Conservation (phyloP, 2,888 invertebrate species). For the Nomada ferruginata region DNA sequence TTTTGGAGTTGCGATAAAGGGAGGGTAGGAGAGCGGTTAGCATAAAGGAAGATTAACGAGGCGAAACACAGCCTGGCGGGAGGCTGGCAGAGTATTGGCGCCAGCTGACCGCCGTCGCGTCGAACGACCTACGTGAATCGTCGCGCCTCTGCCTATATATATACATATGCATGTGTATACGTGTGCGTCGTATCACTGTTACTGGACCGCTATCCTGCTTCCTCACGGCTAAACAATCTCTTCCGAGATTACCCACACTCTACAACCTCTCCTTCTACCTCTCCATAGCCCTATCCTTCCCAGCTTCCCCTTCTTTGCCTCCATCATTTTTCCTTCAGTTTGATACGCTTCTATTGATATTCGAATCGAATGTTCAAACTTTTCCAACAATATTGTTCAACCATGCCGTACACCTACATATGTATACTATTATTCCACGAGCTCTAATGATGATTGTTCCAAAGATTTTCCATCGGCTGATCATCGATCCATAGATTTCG, state of each 20-base stretch:
- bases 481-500: no score
- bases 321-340: no score
- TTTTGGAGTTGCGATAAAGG: conserved; percentile 71
- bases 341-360: no score
- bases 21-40: conserved; percentile 7
- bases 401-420: no score
- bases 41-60: conserved; percentile 79
- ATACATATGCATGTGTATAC: not conserved
- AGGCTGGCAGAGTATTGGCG: conserved; percentile 75
- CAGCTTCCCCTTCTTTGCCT: no score
- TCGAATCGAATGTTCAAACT: no score
- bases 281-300: no score
- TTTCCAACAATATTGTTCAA: no score
- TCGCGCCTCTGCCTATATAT: not conserved
- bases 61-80: conserved; percentile 74
- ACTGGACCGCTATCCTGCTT: conserved; percentile 3
- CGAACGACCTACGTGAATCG: conserved; percentile 45
- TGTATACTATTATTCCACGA: no score
- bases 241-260: conserved; percentile 3
- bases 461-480: no score
- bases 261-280: no score
- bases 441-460: no score
- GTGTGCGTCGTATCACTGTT: not conserved
- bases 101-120: conserved; percentile 75
- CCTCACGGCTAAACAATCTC: conserved; percentile 3